Evolutionary conservation across 2,888 invertebrate genomes (phyloP).

Genomic region (Scaptomyza polygonia): DNA sequence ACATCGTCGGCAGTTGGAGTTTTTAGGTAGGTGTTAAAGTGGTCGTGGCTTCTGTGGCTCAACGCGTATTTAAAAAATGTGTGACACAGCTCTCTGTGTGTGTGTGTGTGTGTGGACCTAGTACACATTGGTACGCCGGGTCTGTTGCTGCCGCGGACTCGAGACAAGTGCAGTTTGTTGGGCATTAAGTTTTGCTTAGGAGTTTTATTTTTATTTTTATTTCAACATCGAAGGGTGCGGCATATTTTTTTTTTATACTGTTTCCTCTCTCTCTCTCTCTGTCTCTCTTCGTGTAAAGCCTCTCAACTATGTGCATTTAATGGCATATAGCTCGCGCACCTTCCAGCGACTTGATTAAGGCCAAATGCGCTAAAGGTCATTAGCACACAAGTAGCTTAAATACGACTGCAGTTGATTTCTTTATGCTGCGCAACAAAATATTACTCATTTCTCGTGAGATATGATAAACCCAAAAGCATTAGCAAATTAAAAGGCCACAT

Average conservation of each 20-base stretch:
- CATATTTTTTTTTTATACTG: conserved; percentile 15
- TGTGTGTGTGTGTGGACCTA: not conserved
- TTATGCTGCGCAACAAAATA: conserved; percentile 8
- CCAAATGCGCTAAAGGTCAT: conserved; percentile 52
- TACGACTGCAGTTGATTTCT: conserved; percentile 20
- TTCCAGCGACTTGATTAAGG: conserved; percentile 57
- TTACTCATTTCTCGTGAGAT: conserved; percentile 38
- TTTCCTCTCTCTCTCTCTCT: too few species aligned
- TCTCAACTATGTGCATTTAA: conserved; percentile 72
- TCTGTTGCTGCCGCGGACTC: conserved; percentile 1
- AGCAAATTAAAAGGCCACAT: conserved; percentile 45
- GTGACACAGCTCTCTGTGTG: conserved; percentile 38
- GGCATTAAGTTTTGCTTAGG: conserved; percentile 45
- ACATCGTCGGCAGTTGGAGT: conserved; percentile 44
- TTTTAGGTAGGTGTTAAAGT: conserved; percentile 77
- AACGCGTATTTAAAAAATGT: conserved; percentile 60
- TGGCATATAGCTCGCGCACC: conserved; percentile 47
- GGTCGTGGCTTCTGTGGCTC: conserved; percentile 68
- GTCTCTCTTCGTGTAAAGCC: conserved; percentile 48
- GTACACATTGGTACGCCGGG: conserved; percentile 1
- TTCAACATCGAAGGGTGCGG: conserved; percentile 45
- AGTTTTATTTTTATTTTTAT: conserved; percentile 10
- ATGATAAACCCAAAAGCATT: conserved; percentile 27
- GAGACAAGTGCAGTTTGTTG: conserved; percentile 58
- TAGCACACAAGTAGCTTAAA: conserved; percentile 55